phyloP scores from a whole-genome alignment of 2,797 vertebrate species.

The Glyptemys insculpta region DNA sequence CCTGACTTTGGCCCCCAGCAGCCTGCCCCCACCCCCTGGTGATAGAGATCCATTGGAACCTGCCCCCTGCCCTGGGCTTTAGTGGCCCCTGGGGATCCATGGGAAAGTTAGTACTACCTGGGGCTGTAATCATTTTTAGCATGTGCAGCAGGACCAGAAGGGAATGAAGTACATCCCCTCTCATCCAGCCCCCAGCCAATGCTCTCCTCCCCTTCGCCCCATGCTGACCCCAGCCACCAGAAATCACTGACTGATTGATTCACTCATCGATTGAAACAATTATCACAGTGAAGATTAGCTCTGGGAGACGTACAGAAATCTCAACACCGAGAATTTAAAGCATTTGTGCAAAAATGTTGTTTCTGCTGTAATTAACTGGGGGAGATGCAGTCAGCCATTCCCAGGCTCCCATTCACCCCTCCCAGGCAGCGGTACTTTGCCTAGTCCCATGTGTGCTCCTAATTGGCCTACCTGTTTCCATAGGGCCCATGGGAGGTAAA shows the following conservation, averaged over 20 bases:
- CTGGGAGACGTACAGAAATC: not conserved
- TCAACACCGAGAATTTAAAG: conserved; percentile 24
- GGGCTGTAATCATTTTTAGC: not conserved
- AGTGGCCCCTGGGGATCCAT: accelerated
- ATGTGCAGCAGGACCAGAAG: not conserved
- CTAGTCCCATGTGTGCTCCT: not conserved
- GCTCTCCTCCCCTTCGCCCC: not conserved
- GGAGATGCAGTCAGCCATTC: not conserved
- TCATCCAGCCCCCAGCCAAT: not conserved
- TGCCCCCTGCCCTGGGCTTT: not conserved
- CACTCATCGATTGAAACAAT: not conserved
- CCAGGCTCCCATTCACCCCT: not conserved
- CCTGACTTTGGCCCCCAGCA: not conserved
- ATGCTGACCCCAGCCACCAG: accelerated
- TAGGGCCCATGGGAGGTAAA: conserved; percentile 40
- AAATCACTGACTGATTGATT: not conserved
- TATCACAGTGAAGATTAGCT: not conserved
- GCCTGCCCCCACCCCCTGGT: not conserved
- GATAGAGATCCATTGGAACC: not conserved
- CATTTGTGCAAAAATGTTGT: not conserved
- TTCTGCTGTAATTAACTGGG: conserved; percentile 5
- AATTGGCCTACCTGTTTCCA: conserved; percentile 53
- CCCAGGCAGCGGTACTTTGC: not conserved
- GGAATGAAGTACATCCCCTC: not conserved
- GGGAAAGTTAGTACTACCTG: not conserved